phyloP scores from a whole-genome alignment of 2,888 invertebrate genomes.

The Clivina fossor region DNA sequence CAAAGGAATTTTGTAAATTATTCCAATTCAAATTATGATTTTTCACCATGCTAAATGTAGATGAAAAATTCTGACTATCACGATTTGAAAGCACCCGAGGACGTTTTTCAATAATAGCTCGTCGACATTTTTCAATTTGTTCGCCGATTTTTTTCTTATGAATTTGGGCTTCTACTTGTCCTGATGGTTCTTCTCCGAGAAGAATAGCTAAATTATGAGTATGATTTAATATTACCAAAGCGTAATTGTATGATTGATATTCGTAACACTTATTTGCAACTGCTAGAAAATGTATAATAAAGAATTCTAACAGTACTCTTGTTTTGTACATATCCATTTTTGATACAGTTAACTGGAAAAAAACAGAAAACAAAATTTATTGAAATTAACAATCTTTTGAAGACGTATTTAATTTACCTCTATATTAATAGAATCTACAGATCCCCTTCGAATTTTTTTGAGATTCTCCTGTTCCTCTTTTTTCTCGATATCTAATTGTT shows the following conservation, averaged over 20 bases:
- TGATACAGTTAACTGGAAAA: slow-evolving; percentile 48
- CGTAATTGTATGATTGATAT: slow-evolving; percentile 63
- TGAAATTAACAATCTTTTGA: not conserved
- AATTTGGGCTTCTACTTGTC: slow-evolving; percentile 46
- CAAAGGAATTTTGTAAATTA: slow-evolving; percentile 12
- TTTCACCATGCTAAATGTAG: slow-evolving; percentile 1
- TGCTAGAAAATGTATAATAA: slow-evolving; percentile 70
- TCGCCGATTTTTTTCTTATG: slow-evolving; percentile 60
- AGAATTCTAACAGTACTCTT: slow-evolving; percentile 67
- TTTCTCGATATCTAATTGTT: slow-evolving; percentile 28
- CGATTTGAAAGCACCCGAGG: not conserved
- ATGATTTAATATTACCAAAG: slow-evolving; percentile 70
- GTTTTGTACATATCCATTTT: slow-evolving; percentile 61
- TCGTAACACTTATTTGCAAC: slow-evolving; percentile 68
- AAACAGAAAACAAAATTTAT: not conserved
- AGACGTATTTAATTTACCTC: slow-evolving; percentile 53
- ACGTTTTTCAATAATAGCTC: not conserved
- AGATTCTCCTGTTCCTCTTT: slow-evolving; percentile 27
- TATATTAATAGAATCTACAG: slow-evolving; percentile 57
- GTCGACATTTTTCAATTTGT: slow-evolving; percentile 54
- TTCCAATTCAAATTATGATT: slow-evolving; percentile 11
- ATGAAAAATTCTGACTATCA: slow-evolving; percentile 13
- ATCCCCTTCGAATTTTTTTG: slow-evolving; percentile 40
- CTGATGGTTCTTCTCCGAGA: slow-evolving; percentile 60
- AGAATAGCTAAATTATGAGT: slow-evolving; percentile 66